phyloP scores from a whole-genome alignment of 2,797 vertebrate genomes.

The Tiaroga cobitis region DNA sequence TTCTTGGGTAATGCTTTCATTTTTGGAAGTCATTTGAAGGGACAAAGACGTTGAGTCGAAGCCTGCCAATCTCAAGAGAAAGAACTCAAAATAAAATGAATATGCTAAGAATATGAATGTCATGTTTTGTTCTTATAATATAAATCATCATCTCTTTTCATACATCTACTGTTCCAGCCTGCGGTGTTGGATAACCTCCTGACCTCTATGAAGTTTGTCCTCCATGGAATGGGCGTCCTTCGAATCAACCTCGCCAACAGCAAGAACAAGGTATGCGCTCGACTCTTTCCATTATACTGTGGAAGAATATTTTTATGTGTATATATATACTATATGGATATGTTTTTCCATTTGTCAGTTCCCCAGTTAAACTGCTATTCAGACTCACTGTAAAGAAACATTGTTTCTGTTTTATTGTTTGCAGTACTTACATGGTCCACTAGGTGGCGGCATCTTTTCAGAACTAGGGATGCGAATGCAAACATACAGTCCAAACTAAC shows the following conservation, averaged over 20 bases:
- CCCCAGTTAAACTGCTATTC: neutral
- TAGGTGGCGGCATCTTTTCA: conserved; percentile 65
- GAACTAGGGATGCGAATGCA: neutral
- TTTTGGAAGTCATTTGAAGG: neutral
- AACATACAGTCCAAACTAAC: neutral
- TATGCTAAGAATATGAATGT: neutral
- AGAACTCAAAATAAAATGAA: neutral
- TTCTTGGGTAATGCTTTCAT: neutral
- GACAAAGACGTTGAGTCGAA: neutral
- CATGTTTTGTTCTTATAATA: neutral
- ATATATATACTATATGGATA: too few species aligned
- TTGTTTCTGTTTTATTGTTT: neutral
- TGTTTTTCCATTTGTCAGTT: too few species aligned
- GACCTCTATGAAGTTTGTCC: conserved; percentile 83
- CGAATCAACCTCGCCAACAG: conserved; percentile 78
- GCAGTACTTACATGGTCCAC: conserved; percentile 51
- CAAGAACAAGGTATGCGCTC: conserved; percentile 75
- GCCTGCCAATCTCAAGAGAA: neutral
- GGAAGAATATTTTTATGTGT: too few species aligned
- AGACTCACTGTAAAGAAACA: neutral
- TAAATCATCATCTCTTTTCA: neutral
- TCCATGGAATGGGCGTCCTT: conserved; percentile 81
- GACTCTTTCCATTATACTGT: neutral
- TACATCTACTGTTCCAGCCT: conserved; percentile 63
- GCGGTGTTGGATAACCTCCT: conserved; percentile 82